Conservation (phyloP, 2,797 vertebrate species). For the Sebastes diploproa region DNA sequence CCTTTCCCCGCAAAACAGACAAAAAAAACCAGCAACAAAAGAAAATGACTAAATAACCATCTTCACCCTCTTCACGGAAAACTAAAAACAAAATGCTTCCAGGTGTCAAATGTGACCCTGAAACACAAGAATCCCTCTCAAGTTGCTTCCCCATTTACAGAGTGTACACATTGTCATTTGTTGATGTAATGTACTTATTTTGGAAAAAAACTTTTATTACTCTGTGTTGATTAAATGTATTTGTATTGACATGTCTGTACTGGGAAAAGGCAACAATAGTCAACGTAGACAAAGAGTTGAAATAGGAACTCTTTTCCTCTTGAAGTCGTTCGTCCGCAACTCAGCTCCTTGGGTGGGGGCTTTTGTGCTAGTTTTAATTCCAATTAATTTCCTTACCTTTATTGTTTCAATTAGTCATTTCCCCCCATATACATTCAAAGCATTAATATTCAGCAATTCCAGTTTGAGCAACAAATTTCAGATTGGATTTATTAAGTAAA, state of each 20-base stretch:
- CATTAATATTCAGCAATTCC: slow-evolving; percentile 39
- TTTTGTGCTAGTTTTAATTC: slow-evolving; percentile 18
- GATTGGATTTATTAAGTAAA: slow-evolving; percentile 48
- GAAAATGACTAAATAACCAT: slow-evolving; percentile 57
- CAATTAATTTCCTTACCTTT: slow-evolving; percentile 29
- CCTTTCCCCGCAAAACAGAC: slow-evolving; percentile 72
- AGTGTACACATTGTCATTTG: slow-evolving; percentile 35
- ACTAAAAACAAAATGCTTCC: slow-evolving; percentile 68
- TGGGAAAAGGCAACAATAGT: background rate
- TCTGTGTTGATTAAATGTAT: slow-evolving; percentile 47
- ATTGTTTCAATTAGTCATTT: slow-evolving; percentile 46
- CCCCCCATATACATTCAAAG: slow-evolving; percentile 26
- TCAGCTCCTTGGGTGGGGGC: slow-evolving; percentile 25
- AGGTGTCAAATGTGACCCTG: slow-evolving; percentile 61
- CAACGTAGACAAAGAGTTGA: background rate
- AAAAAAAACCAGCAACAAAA: slow-evolving; percentile 62
- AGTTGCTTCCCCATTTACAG: slow-evolving; percentile 45
- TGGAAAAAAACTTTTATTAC: slow-evolving; percentile 35
- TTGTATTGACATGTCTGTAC: slow-evolving; percentile 34
- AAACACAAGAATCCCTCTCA: slow-evolving; percentile 42
- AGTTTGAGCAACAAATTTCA: slow-evolving; percentile 38
- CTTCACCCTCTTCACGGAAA: slow-evolving; percentile 63
- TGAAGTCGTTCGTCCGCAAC: slow-evolving; percentile 1
- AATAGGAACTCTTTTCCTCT: background rate
- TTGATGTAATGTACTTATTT: slow-evolving; percentile 50